Evolutionary conservation across 2,113 vertebrate species (phyloP).

Genomic region (Grantiella picta): DNA sequence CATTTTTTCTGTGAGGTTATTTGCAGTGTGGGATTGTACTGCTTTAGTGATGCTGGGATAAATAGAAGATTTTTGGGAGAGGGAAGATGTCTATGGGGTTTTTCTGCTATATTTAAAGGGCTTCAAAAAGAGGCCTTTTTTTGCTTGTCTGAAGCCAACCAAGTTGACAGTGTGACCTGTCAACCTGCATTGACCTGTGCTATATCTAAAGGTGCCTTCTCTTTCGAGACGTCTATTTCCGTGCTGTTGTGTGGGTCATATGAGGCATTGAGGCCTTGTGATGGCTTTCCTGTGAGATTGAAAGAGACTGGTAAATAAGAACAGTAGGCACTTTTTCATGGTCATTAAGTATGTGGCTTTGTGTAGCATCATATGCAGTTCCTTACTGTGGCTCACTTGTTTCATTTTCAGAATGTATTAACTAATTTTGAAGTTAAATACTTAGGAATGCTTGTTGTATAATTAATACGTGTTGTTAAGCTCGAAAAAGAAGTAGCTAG

Average conservation of each 20-base stretch:
- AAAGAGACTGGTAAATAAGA: background rate
- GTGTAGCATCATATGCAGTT: background rate
- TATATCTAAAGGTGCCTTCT: background rate
- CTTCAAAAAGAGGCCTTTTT: background rate
- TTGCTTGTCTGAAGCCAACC: background rate
- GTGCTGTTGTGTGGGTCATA: rapidly evolving
- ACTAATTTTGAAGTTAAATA: background rate
- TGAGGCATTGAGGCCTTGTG: background rate
- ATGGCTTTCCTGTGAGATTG: background rate
- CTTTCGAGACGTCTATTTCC: background rate
- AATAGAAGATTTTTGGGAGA: background rate
- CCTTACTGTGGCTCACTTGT: background rate
- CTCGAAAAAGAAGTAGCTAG: background rate
- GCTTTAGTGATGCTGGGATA: background rate
- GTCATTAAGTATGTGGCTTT: background rate
- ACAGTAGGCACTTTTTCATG: background rate
- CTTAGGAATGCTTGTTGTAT: background rate
- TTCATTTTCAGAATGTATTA: background rate
- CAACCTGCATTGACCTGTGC: background rate
- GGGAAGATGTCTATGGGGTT: rapidly evolving
- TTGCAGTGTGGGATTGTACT: background rate
- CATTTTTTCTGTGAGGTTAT: background rate
- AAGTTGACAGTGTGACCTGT: background rate
- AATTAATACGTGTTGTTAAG: background rate
- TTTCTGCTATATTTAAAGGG: background rate